Evolutionary conservation across 2,797 vertebrate species (phyloP).

Genomic region (Aeoliscus strigatus): DNA sequence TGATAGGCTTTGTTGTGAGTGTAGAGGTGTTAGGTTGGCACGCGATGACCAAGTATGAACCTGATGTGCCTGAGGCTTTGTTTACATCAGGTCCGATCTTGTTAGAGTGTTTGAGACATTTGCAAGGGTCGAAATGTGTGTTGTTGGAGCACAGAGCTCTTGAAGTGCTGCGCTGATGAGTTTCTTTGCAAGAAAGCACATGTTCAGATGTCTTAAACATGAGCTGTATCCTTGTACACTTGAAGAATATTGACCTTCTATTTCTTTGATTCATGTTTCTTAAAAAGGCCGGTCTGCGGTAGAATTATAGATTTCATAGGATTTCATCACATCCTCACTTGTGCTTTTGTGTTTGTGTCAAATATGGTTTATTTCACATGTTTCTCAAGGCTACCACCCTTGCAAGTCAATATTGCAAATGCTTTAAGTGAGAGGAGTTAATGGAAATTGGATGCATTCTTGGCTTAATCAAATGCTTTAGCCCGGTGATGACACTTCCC

Average conservation of each 20-base stretch:
- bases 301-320: constrained; percentile 30
- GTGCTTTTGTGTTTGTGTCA: constrained; percentile 25
- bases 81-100: constrained; percentile 25
- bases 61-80: constrained; percentile 34
- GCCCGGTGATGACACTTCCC: constrained; percentile 23
- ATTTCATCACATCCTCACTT: constrained; percentile 46
- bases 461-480: constrained; percentile 42
- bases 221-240: constrained; percentile 14
- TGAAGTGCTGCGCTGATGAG: constrained; percentile 17
- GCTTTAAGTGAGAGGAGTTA: constrained; percentile 30
- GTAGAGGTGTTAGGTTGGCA: constrained; percentile 28
- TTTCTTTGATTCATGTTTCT: constrained; percentile 16
- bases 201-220: constrained; percentile 27
- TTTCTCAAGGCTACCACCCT: constrained; percentile 26
- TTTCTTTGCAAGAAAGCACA: constrained; percentile 15
- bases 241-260: constrained; percentile 23
- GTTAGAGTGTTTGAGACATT: constrained; percentile 16
- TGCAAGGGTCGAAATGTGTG: constrained; percentile 3
- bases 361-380: constrained; percentile 31
- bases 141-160: constrained; percentile 4
- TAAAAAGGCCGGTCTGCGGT: constrained; percentile 14
- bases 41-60: constrained; percentile 27
- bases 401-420: constrained; percentile 39
- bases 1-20: constrained; percentile 38
- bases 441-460: constrained; percentile 30